Evolutionary conservation across 2,113 vertebrate genomes (phyloP).

Genomic region (Vombatus ursinus): DNA sequence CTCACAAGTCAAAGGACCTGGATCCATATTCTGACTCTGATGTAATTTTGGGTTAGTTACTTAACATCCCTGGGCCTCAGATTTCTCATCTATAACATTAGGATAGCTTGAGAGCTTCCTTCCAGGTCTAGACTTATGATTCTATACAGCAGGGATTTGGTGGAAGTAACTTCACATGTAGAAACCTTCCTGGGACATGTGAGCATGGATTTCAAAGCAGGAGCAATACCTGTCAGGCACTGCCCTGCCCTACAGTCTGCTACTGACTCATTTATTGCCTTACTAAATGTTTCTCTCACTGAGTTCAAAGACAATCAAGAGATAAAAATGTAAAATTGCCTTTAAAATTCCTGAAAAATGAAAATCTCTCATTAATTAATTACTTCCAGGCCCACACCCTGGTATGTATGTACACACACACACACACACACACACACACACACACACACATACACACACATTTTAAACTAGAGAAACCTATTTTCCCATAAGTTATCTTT

Average conservation of each 20-base stretch:
- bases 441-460: not conserved
- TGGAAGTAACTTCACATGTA: not conserved
- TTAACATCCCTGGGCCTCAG: not conserved
- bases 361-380: not conserved
- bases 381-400: not conserved
- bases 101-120: not conserved
- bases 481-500: not conserved
- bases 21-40: not conserved
- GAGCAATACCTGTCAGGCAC: not conserved
- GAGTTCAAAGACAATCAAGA: not conserved
- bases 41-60: not conserved
- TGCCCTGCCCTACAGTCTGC: not conserved
- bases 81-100: not conserved
- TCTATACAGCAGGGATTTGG: too few species aligned
- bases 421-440: too few species aligned
- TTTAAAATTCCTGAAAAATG: not conserved
- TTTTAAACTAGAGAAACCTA: not conserved
- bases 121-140: not conserved
- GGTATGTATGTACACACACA: not conserved
- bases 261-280: not conserved
- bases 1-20: not conserved
- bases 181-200: not conserved
- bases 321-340: not conserved
- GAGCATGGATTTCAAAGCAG: not conserved
- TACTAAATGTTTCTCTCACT: not conserved